Base-by-base conservation (phyloP, 1,140 invertebrate genomes). In the Rhagoletis zephyria region DNA sequence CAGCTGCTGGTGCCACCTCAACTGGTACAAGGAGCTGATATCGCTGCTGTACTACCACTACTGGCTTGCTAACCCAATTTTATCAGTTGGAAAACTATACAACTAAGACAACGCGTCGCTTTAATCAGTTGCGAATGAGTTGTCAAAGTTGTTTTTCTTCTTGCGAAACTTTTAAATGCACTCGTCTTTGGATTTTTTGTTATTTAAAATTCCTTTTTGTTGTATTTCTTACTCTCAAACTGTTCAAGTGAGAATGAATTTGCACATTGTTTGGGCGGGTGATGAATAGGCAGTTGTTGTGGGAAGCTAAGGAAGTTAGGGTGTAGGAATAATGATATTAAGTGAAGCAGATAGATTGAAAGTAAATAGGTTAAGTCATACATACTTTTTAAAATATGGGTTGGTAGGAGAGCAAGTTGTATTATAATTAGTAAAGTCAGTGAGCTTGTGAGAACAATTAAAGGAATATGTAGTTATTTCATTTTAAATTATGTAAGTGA, bases 51-150 rank as follows among this genome's bases (percentile, higher is more conserved):
- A 14, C 30, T 74, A n/a, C 40, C 45, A 74, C 40, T 42, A 81
- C 16, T 56, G 48, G 74, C 74, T 56, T 81, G 42, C 74, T 56
- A 56, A 81, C 48, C 74, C 48, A 81, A 56, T 81, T 81, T 19
- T 56, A 56, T 81, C 48, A 45, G 9, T 56, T 81, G 48, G 12
- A 56, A 81, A 81, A 56, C 74, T 81, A 30, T 19, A 30, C 19
- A 4, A 19, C 70, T 7, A 81, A 81, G 74, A 56, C 74, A 81
- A 16, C 74, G 74, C 74, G 45, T 81, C 48, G 48, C 48, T 81
- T 81, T 81, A 81, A 81, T 81, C 74, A 81, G 74, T 81, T 81
- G 45, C 74, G 74, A 56, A 81, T 81, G 74, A 81, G 45, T 81
- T 81, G 74, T 81, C 48, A 81, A 81, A 81, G 74, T 81, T 81